Percentiles rank a stretch among this genome's conserved stretches.
phyloP scores from a whole-genome alignment of 2,888 invertebrate species.

The Drosophila mettleri region DNA sequence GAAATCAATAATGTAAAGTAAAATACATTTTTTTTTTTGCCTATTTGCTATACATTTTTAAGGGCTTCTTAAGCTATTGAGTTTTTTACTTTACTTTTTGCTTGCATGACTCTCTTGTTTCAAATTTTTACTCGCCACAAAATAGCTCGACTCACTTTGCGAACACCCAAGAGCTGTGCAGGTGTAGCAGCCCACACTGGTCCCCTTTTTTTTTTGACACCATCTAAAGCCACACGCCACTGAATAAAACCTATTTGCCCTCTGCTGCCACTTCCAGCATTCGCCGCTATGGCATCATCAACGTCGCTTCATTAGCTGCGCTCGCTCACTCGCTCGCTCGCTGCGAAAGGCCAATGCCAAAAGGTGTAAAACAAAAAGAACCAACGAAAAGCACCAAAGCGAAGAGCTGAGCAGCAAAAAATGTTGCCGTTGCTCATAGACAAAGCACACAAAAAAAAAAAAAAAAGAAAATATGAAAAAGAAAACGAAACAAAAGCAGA shows the following conservation, averaged over 20 bases:
- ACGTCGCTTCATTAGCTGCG: constrained; percentile 71
- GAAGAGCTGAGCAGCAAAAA: constrained; percentile 6
- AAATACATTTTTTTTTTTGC: too few relatives aligned
- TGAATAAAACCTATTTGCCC: constrained; percentile 17
- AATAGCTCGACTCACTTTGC: constrained; percentile 24
- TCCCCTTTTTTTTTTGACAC: neutral
- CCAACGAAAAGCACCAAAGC: constrained; percentile 17
- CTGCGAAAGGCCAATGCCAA: constrained; percentile 72
- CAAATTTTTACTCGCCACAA: constrained; percentile 23
- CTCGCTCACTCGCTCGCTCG: constrained; percentile 41
- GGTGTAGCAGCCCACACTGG: neutral
- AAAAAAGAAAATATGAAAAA: constrained; percentile 2
- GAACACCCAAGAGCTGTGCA: constrained; percentile 11
- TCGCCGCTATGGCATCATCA: constrained; percentile 53
- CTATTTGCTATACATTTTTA: neutral
- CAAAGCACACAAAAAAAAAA: constrained; percentile 10
- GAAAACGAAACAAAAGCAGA: constrained; percentile 55
- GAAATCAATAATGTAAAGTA: too few relatives aligned
- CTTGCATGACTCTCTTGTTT: constrained; percentile 15
- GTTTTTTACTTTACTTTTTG: neutral
- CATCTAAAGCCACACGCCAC: constrained; percentile 30
- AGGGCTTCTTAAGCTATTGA: neutral
- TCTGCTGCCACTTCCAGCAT: neutral
- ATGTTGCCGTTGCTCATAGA: constrained; percentile 25
- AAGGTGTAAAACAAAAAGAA: constrained; percentile 69